Base-by-base conservation (phyloP, 2,797 vertebrate species). In the Bradypodion pumilum region DNA sequence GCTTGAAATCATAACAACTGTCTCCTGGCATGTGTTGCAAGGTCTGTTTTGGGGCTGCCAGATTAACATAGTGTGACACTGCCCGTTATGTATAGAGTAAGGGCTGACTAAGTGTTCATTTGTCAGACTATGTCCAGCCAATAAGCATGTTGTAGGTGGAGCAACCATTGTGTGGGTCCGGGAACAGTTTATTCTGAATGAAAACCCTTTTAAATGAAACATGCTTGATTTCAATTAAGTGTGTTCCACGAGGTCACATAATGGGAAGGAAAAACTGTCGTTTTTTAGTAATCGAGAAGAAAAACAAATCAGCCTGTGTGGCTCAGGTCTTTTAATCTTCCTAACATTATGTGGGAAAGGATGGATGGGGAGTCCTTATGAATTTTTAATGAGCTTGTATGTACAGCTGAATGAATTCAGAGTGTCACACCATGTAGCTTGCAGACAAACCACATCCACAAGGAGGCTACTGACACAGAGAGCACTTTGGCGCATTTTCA, bases 311-410 rank as follows among this genome's bases (percentile, higher is more conserved):
- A 73, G 27, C 81, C 86, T 74, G 69, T 56, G 80, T 62, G 42
- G 81, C 59, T 95, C 78, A 86, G 85, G 87, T 68, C 84, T 70
- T 85, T n/a, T 74, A 49, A 78, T 68, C 52, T 56, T 56, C 80
- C 56, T 65, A 74, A 69, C 15, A 84, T 89, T 29, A 29, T 89
- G 76, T 87, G 73, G 89, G 90, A 87, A 91, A 93, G 93, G 94
- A 84, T 92, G 92, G 95, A 93, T 95, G 85, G 91, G 94, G 93
- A 94, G 82, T 87, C 79, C 89, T 77, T 90, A 93, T 97, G 96
- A 96, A 97, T 97, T 95, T 97, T 98, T 97, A 96, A 97, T 97
- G 93, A 96, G 95, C 95, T 95, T 94, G 93, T 96, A 94, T 91
- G 95, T 94, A 91, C 94, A 93, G 94, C 95, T 95, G 96, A 96